These are phyloP conservation scores for Galagoides demidoff DNA, from an alignment of 2,797 vertebrate genomes.

Conservation along the genomic window DNA sequence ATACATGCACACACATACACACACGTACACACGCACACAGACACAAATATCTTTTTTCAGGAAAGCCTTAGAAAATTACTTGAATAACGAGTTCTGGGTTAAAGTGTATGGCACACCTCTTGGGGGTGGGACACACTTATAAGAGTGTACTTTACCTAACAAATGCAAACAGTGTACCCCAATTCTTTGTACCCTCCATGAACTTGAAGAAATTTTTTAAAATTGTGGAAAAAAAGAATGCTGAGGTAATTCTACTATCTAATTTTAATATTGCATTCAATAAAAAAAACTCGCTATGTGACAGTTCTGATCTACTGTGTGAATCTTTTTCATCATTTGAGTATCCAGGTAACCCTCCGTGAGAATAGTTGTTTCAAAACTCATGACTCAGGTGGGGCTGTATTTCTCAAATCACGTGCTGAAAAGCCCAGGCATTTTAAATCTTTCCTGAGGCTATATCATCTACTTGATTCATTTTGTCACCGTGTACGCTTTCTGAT, in stretches of 20 bases:
- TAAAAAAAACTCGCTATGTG: not conserved
- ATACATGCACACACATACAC: not conserved
- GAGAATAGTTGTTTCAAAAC: not conserved
- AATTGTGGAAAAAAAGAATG: not conserved
- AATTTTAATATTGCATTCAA: slow-evolving; percentile 34
- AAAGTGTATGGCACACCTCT: too few species aligned
- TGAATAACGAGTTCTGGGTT: not conserved
- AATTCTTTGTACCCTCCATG: too few species aligned
- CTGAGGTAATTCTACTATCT: not conserved
- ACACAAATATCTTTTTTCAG: not conserved
- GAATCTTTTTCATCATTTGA: slow-evolving; percentile 33
- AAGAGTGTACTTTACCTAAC: too few species aligned
- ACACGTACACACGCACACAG: rapidly evolving
- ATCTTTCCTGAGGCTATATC: slow-evolving; percentile 53
- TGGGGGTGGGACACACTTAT: too few species aligned
- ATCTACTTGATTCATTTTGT: slow-evolving; percentile 64
- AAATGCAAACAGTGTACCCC: too few species aligned
- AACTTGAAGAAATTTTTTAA: too few species aligned
- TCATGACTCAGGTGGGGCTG: slow-evolving; percentile 28
- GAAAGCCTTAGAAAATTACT: slow-evolving; percentile 11
- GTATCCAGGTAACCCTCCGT: not conserved
- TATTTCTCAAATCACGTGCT: slow-evolving; percentile 50
- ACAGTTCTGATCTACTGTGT: not conserved
- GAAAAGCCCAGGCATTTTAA: slow-evolving; percentile 49
- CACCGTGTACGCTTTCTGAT: slow-evolving; percentile 49